A percentile compares a stretch with the other conserved stretches of the same genome.
phyloP scores from a whole-genome alignment of 2,888 invertebrate genomes.

The Argyra leucocephala region DNA sequence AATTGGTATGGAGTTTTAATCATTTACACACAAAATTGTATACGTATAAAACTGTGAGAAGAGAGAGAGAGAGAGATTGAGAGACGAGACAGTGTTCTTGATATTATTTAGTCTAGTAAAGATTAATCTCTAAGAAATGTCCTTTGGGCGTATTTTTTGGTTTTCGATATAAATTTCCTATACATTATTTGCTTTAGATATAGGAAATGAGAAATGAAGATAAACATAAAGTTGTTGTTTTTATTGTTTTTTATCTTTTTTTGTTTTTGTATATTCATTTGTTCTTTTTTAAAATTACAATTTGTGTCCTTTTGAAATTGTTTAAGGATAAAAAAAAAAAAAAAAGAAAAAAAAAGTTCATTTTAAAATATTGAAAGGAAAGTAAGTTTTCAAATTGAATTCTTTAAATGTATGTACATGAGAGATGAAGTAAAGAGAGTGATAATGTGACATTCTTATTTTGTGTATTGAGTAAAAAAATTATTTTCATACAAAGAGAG shows the following conservation, averaged over 20 bases:
- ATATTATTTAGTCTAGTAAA: not conserved
- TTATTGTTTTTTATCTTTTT: not conserved
- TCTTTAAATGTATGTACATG: too few species aligned
- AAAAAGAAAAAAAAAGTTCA: not conserved
- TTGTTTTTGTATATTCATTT: not conserved
- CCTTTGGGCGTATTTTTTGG: slow-evolving; percentile 10
- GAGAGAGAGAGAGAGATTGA: too few species aligned
- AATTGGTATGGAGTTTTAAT: too few species aligned
- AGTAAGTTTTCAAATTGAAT: too few species aligned
- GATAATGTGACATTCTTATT: not conserved
- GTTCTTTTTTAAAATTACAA: not conserved
- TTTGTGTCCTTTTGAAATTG: not conserved
- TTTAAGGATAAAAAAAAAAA: not conserved
- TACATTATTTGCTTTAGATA: not conserved
- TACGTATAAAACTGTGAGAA: too few species aligned
- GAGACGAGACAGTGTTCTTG: too few species aligned
- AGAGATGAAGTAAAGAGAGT: too few species aligned
- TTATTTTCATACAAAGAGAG: not conserved
- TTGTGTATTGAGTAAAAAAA: not conserved
- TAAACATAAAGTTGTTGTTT: not conserved
- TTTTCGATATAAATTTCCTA: slow-evolving; percentile 7
- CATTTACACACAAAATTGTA: too few species aligned
- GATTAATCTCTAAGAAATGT: slow-evolving; percentile 3
- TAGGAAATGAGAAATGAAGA: not conserved
- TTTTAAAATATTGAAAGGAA: not conserved